A percentile compares a stretch with the other conserved stretches of the same genome.
phyloP scores from a whole-genome alignment of 2,797 vertebrate species.

The Yasuhikotakia modesta region DNA sequence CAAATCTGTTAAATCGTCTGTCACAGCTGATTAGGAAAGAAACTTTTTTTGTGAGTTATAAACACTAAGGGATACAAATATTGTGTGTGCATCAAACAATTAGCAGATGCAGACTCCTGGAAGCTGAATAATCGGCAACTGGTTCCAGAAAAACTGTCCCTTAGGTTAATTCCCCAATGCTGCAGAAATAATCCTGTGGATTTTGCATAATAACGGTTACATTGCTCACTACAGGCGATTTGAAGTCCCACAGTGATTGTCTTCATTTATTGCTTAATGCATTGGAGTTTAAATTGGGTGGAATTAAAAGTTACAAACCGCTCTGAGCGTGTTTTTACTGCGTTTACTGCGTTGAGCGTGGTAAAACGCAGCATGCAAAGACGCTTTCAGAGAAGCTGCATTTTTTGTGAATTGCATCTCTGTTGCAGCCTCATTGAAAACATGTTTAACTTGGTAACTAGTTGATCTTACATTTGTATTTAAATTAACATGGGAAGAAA shows the following conservation, averaged over 20 bases:
- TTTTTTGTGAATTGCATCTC: no score
- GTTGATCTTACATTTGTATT: no score
- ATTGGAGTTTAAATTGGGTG: background rate
- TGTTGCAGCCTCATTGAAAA: no score
- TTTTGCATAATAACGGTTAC: background rate
- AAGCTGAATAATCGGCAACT: background rate
- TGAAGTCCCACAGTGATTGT: background rate
- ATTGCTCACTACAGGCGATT: background rate
- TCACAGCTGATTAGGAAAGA: background rate
- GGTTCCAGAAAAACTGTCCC: background rate
- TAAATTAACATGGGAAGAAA: no score
- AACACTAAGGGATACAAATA: background rate
- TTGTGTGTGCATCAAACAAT: background rate
- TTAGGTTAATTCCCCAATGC: background rate
- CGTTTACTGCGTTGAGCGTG: background rate
- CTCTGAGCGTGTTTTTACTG: background rate
- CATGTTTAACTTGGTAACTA: no score
- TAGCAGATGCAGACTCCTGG: no score
- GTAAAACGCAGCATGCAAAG: background rate
- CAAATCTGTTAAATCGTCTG: no score
- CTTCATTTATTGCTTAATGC: background rate
- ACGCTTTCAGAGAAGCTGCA: background rate
- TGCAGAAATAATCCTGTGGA: background rate
- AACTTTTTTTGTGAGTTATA: background rate
- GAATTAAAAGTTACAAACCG: background rate